Evolutionary conservation across 2,888 invertebrate genomes (phyloP), one percentile per base, ranked within the genome.

Genomic region (Sialis fuliginosa): DNA sequence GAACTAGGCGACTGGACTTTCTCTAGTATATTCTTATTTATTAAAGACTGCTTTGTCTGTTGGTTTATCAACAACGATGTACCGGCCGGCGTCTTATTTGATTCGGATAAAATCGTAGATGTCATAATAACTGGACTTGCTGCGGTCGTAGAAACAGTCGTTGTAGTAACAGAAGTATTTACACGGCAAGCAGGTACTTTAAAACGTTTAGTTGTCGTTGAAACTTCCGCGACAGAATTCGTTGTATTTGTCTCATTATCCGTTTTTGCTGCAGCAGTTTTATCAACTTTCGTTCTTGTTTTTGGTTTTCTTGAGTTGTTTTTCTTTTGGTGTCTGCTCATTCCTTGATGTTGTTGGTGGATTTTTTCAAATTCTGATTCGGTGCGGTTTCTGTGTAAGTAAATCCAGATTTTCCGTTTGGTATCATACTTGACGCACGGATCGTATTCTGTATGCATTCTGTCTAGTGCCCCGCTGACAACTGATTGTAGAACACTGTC

Each of bases 381-480:
- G 1, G 64, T 66, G 42, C 74, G 64, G 59, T 80, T 76, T 48
- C 91, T 74, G 62, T 95, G 93, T 47, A 95, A 68, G 63, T 95
- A 95, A n/a, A 93, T 87, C 96, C 96, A 96, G 33, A 90, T 78
- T 57, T 93, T 92, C 5, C 88, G 75, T 56, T 87, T 81, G 1
- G 87, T 82, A 62, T 95, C 92, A 60, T 92, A 95, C 56, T 89
- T 85, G 1, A 95, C 92, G 56, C 92, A 88, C 0, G 95, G 93
- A 66, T 95, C 95, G 48, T 81, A 79, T 53, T 93, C 87, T 7
- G 84, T 85, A 56, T 92, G 86, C 61, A 96, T 75, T 12, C 92
- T 70, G 60, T 96, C 95, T 42, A 96, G 64, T 0, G 92, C 91
- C 1, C 91, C 86, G 50, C 90, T 89, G 0, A 95, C 85, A 0